phyloP scores from a whole-genome alignment of 1,140 invertebrate species.

The Thaumatotibia leucotreta region DNA sequence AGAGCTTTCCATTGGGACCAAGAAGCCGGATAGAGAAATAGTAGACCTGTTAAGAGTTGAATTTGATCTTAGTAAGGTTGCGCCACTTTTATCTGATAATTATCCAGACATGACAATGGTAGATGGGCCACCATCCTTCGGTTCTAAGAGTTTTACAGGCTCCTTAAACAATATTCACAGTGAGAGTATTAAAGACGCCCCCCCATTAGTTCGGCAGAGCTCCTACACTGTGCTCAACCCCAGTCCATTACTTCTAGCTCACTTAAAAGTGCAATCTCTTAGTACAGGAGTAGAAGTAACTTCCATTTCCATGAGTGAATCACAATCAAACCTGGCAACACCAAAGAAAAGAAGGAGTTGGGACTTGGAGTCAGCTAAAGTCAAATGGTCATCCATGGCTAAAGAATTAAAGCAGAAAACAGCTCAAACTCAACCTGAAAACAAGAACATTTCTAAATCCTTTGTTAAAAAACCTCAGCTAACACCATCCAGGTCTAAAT shows the following conservation, averaged over 20 bases:
- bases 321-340: slow-evolving; percentile 46
- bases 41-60: slow-evolving; percentile 34
- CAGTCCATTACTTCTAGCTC: slow-evolving; percentile 79
- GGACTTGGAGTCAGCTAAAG: slow-evolving; percentile 71
- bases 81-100: slow-evolving; percentile 25
- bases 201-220: slow-evolving; percentile 77
- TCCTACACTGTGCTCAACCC: slow-evolving; percentile 80
- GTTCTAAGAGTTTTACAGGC: slow-evolving; percentile 70
- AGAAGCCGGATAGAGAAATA: slow-evolving; percentile 16
- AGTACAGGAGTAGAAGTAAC: slow-evolving; percentile 68
- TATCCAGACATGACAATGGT: slow-evolving; percentile 31
- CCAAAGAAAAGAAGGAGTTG: slow-evolving; percentile 72
- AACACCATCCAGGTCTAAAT: slow-evolving; percentile 28
- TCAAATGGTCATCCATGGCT: slow-evolving; percentile 62
- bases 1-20: slow-evolving; percentile 13
- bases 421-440: slow-evolving; percentile 27
- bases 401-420: slow-evolving; percentile 55
- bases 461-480: slow-evolving; percentile 26
- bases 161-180: slow-evolving; percentile 65
- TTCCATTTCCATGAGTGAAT: slow-evolving; percentile 72
- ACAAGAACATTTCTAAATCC: slow-evolving; percentile 22
- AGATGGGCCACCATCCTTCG: slow-evolving; percentile 54
- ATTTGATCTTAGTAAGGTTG: slow-evolving; percentile 37
- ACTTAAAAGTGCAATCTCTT: slow-evolving; percentile 74
- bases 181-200: slow-evolving; percentile 39